These are phyloP conservation scores for Mercenaria mercenaria DNA, from an alignment of 1,140 invertebrate species.

Conservation along the genomic window DNA sequence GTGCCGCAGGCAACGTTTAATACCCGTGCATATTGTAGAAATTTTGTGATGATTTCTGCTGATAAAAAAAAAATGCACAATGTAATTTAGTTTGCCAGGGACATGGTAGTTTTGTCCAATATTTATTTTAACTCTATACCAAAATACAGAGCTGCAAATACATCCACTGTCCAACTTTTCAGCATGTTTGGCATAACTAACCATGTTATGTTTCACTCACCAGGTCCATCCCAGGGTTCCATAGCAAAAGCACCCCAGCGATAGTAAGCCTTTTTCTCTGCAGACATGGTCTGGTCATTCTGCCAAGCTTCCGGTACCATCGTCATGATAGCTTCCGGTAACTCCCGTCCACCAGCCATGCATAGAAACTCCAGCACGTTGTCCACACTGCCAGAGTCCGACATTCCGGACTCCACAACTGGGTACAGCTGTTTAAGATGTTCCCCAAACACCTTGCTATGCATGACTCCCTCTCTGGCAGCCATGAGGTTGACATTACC, in stretches of 20 bases:
- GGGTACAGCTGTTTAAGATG: slow-evolving; percentile 96
- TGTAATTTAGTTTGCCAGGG: too few species aligned
- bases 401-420: slow-evolving; percentile 98
- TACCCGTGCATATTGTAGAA: too few species aligned
- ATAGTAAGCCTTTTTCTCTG: slow-evolving; percentile 98
- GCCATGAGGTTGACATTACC: slow-evolving; percentile 99
- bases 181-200: too few species aligned
- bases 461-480: slow-evolving; percentile 99
- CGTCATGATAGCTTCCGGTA: slow-evolving; percentile 95
- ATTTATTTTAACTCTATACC: too few species aligned
- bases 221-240: slow-evolving; percentile 99
- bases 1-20: too few species aligned
- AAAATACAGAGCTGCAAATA: too few species aligned
- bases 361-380: slow-evolving; percentile 99
- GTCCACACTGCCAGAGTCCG: slow-evolving; percentile 98
- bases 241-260: slow-evolving; percentile 98
- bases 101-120: too few species aligned
- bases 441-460: slow-evolving; percentile 92
- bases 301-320: slow-evolving; percentile 99
- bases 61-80: too few species aligned
- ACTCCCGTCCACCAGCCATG: slow-evolving; percentile 90
- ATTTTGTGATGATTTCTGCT: too few species aligned
- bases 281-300: slow-evolving; percentile 96
- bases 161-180: too few species aligned
- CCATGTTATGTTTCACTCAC: too few species aligned